These are phyloP conservation scores for Ceriagrion tenellum DNA, from an alignment of 2,888 invertebrate genomes.

Conservation along the genomic window DNA sequence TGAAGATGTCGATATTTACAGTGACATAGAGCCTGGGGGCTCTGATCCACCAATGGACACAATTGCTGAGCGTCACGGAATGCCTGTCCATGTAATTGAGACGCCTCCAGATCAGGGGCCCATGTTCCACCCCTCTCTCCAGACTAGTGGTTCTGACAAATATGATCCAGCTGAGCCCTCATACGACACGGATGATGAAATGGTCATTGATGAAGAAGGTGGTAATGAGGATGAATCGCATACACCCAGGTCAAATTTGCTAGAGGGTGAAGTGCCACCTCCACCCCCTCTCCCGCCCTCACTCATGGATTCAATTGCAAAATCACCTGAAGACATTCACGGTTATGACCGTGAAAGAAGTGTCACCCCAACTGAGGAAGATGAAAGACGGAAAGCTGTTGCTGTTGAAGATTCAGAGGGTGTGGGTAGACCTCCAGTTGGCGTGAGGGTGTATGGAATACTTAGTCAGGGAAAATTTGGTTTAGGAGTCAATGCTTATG, in stretches of 20 bases:
- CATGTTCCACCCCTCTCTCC: conserved; percentile 20
- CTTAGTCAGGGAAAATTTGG: conserved; percentile 58
- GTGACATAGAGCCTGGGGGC: conserved; percentile 80
- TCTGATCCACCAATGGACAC: not conserved
- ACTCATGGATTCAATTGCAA: conserved; percentile 22
- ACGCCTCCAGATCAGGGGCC: conserved; percentile 43
- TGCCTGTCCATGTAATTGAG: conserved; percentile 12
- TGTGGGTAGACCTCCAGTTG: conserved; percentile 44
- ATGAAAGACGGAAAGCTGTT: conserved; percentile 42
- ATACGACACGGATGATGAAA: conserved; percentile 75
- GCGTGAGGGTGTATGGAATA: conserved; percentile 54
- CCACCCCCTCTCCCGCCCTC: conserved; percentile 53
- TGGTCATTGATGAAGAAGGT: conserved; percentile 70
- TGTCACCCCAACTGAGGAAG: conserved; percentile 60
- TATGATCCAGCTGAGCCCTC: conserved; percentile 82
- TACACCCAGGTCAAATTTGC: conserved; percentile 68
- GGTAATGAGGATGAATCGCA: conserved; percentile 72
- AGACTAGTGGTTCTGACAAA: conserved; percentile 76
- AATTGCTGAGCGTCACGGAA: not conserved
- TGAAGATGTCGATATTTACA: conserved; percentile 82
- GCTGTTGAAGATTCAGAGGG: conserved; percentile 30
- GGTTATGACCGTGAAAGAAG: conserved; percentile 48
- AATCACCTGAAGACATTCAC: not conserved
- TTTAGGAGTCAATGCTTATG: conserved; percentile 33
- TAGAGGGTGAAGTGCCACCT: conserved; percentile 63